phyloP scores from a whole-genome alignment of 1,140 invertebrate genomes.

The Bombus waltoni region DNA sequence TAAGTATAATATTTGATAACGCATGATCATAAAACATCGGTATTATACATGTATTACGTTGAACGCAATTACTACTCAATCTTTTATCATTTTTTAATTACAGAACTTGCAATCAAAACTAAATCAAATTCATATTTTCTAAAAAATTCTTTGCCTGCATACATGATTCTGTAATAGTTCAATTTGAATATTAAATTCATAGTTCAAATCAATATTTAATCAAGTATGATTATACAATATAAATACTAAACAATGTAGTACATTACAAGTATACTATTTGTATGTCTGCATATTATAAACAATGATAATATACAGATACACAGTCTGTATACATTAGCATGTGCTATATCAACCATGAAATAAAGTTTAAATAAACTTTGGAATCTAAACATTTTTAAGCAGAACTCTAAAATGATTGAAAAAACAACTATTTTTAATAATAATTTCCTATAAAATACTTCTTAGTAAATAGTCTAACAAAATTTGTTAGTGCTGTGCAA shows the following conservation, averaged over 20 bases:
- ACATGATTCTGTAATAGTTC: slow-evolving; percentile 26
- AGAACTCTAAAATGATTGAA: slow-evolving; percentile 17
- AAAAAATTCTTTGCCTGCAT: slow-evolving; percentile 1
- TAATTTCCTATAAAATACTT: slow-evolving; percentile 6
- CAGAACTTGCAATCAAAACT: slow-evolving; percentile 2
- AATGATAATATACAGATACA: slow-evolving; percentile 44
- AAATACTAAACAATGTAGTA: slow-evolving; percentile 45
- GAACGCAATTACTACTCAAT: neutral
- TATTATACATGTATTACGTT: slow-evolving; percentile 2
- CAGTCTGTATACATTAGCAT: slow-evolving; percentile 32
- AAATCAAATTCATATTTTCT: neutral
- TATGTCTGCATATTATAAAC: slow-evolving; percentile 40
- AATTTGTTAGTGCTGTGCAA: neutral
- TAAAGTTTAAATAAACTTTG: slow-evolving; percentile 40
- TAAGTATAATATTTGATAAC: neutral
- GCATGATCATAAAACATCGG: neutral
- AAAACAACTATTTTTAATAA: slow-evolving; percentile 6
- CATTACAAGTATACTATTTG: slow-evolving; percentile 41
- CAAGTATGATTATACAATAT: slow-evolving; percentile 43
- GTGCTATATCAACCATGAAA: slow-evolving; percentile 35
- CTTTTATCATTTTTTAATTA: neutral
- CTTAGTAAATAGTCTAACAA: slow-evolving; percentile 27
- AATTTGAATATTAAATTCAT: slow-evolving; percentile 34
- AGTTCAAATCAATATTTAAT: slow-evolving; percentile 45
- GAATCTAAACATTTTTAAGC: slow-evolving; percentile 33